phyloP scores from a whole-genome alignment of 1,140 invertebrate genomes.

The Drosophila asahinai region DNA sequence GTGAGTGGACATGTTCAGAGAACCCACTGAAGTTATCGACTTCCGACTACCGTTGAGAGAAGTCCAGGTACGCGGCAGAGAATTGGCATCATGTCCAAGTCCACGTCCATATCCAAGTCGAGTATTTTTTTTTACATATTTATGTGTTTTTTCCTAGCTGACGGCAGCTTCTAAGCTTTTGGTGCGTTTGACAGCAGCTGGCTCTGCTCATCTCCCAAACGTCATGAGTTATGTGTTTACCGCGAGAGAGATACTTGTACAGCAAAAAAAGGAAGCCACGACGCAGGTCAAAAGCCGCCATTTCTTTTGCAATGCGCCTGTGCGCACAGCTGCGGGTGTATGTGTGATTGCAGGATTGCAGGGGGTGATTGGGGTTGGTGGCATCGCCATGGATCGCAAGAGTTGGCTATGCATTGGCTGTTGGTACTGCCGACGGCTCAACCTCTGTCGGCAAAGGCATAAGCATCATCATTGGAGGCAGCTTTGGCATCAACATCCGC shows the following conservation, averaged over 20 bases:
- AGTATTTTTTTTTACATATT: constrained; percentile 64
- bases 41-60: neutral
- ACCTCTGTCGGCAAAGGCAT: constrained; percentile 59
- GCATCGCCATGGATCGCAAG: constrained; percentile 61
- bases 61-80: neutral
- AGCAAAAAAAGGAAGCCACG: constrained; percentile 20
- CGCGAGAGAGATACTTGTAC: constrained; percentile 40
- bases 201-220: constrained; percentile 61
- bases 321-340: constrained; percentile 55
- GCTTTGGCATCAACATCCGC: constrained; percentile 19
- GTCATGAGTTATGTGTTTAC: constrained; percentile 71
- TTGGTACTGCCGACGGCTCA: constrained; percentile 54
- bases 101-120: constrained; percentile 8
- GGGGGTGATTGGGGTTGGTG: constrained; percentile 28
- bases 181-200: constrained; percentile 69
- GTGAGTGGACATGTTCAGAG: neutral
- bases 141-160: constrained; percentile 63
- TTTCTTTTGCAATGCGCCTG: constrained; percentile 78
- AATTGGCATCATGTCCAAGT: neutral
- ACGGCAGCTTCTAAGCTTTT: constrained; percentile 45
- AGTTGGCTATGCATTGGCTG: constrained; percentile 57
- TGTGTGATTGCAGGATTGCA: constrained; percentile 12
- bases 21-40: constrained; percentile 1
- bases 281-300: constrained; percentile 57
- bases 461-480: constrained; percentile 43